Base-by-base conservation (phyloP, 2,888 invertebrate species). In the Disparrhopalites patrizii region DNA sequence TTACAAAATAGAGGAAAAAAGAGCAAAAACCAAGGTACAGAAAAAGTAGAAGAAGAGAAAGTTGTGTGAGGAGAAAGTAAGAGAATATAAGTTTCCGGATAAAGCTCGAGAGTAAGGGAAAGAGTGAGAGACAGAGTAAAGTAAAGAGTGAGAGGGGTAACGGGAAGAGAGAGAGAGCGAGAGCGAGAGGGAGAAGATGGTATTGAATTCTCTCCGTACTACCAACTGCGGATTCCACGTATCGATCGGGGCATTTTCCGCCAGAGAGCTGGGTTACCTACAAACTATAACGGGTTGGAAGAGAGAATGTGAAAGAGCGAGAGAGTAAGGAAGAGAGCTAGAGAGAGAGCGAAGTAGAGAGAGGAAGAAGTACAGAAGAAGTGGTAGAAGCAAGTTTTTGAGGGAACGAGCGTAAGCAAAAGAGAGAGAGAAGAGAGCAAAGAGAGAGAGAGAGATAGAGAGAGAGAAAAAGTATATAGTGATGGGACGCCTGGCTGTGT, bases 191-290 rank as follows among this genome's bases (percentile, higher is more conserved):
- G 43, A 43, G 57, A 56, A 65, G 64, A 57, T 65, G 47, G 57
- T 65, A 65, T 65, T 65, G 64, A 65, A 65, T 65, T 65, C 64
- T 65, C 50, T 54, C n/a, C n/a, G 40, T 65, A 57, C 57, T 65
- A 58, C 64, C 64, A 65, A 65, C 64, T 65, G 64, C 64, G 64
- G 64, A 65, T 65, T 65, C 64, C 56, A 43, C 50, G 57, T 65
- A 65, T 64, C 64, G 64, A 64, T 64, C 64, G 30, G 40, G 36
- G 51, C 64, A 57, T 65, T 65, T 65, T 65, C 51, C 64, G 51
- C 57, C 64, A 65, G 57, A 40, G 63, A 57, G 33, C 52, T 52
- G 23, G 38, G 27, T 62, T 62, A 54, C 38, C 62, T 62, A 62
- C 52, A 51, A 62, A 38, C 54, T 54, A n/a, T n/a, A 54, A 57